A percentile compares a stretch with the other conserved stretches of the same genome.
phyloP scores from a whole-genome alignment of 2,888 invertebrate genomes.

The Cinara cedri region DNA sequence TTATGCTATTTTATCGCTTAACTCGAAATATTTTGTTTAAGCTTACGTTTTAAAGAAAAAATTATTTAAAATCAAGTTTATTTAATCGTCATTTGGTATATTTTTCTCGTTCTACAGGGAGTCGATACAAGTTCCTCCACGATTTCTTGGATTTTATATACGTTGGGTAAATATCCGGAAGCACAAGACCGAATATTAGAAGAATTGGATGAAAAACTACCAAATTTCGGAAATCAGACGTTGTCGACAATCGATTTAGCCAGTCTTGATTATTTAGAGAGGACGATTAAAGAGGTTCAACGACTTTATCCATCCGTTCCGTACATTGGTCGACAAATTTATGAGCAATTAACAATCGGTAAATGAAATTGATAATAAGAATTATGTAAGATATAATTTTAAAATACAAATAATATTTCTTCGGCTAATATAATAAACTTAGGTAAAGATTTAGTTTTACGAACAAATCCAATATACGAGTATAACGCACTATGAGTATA shows the following conservation, averaged over 20 bases:
- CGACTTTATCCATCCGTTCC: constrained; percentile 62
- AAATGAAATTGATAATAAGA: constrained; percentile 57
- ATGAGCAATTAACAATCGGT: constrained; percentile 60
- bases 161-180: constrained; percentile 59
- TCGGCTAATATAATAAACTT: too few species aligned
- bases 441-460: too few species aligned
- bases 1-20: too few species aligned
- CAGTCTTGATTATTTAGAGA: constrained; percentile 61
- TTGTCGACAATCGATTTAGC: constrained; percentile 59
- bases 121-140: constrained; percentile 60
- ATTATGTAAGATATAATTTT: too few species aligned
- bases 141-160: constrained; percentile 59
- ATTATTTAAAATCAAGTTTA: too few species aligned
- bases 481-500: too few species aligned
- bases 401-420: too few species aligned
- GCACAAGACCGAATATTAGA: constrained; percentile 59
- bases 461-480: too few species aligned
- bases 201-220: constrained; percentile 59
- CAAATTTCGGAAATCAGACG: constrained; percentile 59
- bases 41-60: too few species aligned
- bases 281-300: constrained; percentile 62
- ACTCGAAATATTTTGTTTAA: too few species aligned
- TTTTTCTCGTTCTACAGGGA: constrained; percentile 59
- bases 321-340: constrained; percentile 61
- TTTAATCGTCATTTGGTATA: too few species aligned